These are phyloP conservation scores for Coreoperca whiteheadi DNA, from an alignment of 2,113 vertebrate species.

Conservation along the genomic window DNA sequence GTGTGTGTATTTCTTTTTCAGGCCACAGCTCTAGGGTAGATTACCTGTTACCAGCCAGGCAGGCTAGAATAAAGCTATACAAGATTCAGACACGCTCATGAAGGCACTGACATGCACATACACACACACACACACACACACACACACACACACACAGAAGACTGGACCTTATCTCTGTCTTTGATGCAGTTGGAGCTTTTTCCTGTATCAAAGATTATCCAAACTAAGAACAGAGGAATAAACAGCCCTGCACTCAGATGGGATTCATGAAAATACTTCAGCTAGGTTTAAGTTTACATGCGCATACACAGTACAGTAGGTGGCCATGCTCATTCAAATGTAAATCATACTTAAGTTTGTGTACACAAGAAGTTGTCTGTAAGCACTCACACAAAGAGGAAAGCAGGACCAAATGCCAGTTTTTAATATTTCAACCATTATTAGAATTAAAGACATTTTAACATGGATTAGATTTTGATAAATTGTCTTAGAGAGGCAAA, in stretches of 20 bases:
- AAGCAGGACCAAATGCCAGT: background rate
- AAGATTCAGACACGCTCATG: slow-evolving; percentile 33
- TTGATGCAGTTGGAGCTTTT: slow-evolving; percentile 58
- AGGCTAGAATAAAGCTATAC: slow-evolving; percentile 32
- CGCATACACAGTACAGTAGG: background rate
- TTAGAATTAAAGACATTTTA: background rate
- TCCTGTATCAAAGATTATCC: slow-evolving; percentile 35
- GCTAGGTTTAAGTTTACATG: background rate
- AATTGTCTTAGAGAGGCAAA: background rate
- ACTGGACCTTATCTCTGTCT: slow-evolving; percentile 58
- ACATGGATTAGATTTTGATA: background rate
- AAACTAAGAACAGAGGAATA: slow-evolving; percentile 43
- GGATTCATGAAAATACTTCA: slow-evolving; percentile 20
- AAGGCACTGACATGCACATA: background rate
- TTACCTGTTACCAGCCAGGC: slow-evolving; percentile 65
- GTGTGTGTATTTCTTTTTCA: slow-evolving; percentile 31
- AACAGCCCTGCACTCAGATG: slow-evolving; percentile 36
- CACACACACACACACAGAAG: background rate
- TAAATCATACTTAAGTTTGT: background rate
- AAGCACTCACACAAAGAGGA: background rate
- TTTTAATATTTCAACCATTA: background rate
- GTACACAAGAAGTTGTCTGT: background rate
- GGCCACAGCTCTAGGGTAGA: slow-evolving; percentile 65
- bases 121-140: background rate
- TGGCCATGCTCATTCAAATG: background rate